Evolutionary conservation across 2,888 invertebrate species (phyloP).

Genomic region (Tortricodes alternella): DNA sequence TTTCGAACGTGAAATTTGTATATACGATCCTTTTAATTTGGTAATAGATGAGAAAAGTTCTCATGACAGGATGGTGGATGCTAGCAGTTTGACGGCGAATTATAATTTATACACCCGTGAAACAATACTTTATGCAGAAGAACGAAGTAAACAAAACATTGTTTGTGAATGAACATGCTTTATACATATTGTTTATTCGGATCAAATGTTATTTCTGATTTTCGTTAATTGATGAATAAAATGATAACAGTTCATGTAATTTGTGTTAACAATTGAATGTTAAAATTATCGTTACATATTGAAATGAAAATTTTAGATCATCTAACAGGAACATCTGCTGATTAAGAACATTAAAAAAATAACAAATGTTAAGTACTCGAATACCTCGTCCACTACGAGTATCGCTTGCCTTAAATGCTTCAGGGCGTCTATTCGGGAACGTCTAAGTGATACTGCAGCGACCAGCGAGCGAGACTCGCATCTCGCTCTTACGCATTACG

Average conservation of each 20-base stretch:
- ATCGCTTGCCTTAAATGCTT: no score
- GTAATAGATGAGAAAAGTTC: conserved; percentile 14
- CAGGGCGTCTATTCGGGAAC: no score
- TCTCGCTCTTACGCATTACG: no score
- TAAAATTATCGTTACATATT: background rate
- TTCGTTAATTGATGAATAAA: conserved; percentile 8
- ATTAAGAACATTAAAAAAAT: background rate
- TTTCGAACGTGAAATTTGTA: conserved; percentile 1
- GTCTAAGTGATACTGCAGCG: no score
- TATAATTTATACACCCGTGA: conserved; percentile 4
- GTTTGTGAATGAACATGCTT: conserved; percentile 13
- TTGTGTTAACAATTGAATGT: background rate
- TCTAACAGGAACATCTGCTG: background rate
- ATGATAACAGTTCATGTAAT: background rate
- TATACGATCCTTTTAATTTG: conserved; percentile 11
- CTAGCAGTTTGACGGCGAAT: conserved; percentile 5
- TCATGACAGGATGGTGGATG: background rate
- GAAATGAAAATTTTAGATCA: background rate
- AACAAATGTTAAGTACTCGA: no score
- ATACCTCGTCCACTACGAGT: no score
- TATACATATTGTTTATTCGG: background rate
- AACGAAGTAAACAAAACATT: conserved; percentile 6
- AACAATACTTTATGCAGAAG: conserved; percentile 1
- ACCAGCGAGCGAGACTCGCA: no score
- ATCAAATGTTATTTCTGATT: conserved; percentile 4